Evolutionary conservation across 2,888 invertebrate species (phyloP).

Genomic region (Rosalia funebris): DNA sequence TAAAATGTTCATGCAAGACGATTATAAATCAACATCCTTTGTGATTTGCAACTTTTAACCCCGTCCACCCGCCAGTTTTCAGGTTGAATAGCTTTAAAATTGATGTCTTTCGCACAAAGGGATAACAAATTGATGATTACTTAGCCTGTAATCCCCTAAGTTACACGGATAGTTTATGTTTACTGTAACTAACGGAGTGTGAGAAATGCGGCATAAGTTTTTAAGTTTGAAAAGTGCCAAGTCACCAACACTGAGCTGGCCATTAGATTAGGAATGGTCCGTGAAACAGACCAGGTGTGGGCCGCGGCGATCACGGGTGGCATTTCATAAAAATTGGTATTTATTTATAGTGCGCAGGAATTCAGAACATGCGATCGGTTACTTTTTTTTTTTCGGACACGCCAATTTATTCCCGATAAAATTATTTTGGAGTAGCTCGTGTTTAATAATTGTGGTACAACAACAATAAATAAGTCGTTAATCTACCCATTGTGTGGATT

Average conservation of each 20-base stretch:
- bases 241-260: slow-evolving; percentile 32
- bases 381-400: slow-evolving; percentile 5
- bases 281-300: slow-evolving; percentile 24
- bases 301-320: slow-evolving; percentile 20
- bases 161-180: slow-evolving; percentile 58
- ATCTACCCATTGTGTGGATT: background rate
- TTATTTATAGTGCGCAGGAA: slow-evolving; percentile 19
- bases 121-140: slow-evolving; percentile 54
- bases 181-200: slow-evolving; percentile 62
- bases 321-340: slow-evolving; percentile 21
- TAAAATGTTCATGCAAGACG: slow-evolving; percentile 2
- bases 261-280: slow-evolving; percentile 29
- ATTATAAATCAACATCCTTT: slow-evolving; percentile 15
- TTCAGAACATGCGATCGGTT: slow-evolving; percentile 13
- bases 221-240: slow-evolving; percentile 37
- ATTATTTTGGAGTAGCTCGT: background rate
- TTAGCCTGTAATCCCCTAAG: slow-evolving; percentile 50
- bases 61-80: slow-evolving; percentile 40
- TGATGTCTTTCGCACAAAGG: slow-evolving; percentile 52
- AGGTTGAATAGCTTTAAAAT: slow-evolving; percentile 49
- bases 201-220: slow-evolving; percentile 57
- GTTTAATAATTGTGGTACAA: no score
- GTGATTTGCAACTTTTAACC: slow-evolving; percentile 51
- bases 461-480: background rate
- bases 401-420: background rate